Evolutionary conservation across 2,797 vertebrate species (phyloP), one percentile per base, ranked within the genome.

Genomic region (Eidolon dupreanum): DNA sequence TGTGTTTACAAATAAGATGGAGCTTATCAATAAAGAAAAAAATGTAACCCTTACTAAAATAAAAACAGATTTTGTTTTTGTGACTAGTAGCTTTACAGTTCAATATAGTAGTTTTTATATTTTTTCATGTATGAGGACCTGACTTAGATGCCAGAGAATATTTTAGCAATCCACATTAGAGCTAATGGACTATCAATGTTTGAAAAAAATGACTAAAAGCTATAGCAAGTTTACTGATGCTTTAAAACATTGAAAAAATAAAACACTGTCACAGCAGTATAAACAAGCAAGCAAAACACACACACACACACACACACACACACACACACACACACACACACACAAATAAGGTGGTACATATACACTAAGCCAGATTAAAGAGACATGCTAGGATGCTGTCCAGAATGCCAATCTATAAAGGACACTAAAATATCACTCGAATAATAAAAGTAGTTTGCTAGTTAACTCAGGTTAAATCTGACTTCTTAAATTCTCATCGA

Each of bases 11-110:
- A 92, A 93, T 85, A 51, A 93, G 46, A 90, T 24, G 78, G 43
- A 88, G 33, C 6, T 90, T 94, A 78, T 73, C 79, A 93, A 88
- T 90, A 74, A 94, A 91, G 93, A 91, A 88, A 95, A 93, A 96
- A 55, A 26, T 41, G 59, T 2, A 84, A 43, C 26, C 17, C 33
- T 85, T 8, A 65, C 28, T 87, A 88, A 85, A 95, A 88, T 77
- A 57, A 88, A 88, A 94, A 89, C 31, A 96, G 16, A 90, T 61
- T 83, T 78, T 92, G 11, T 19, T 88, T 94, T 93, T 46, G 12
- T n/a, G 61, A 26, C 41, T 79, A 33, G 46, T 51, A 38, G 20
- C n/a, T 74, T 74, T 79, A 89, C 1, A 83, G 7, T 75, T 96
- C 36, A 90, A 65, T 51, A 82, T 2, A 90, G 53, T 66, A 28